Conservation (phyloP, 2,113 vertebrate species). For the Oxygymnocypris stewartii region DNA sequence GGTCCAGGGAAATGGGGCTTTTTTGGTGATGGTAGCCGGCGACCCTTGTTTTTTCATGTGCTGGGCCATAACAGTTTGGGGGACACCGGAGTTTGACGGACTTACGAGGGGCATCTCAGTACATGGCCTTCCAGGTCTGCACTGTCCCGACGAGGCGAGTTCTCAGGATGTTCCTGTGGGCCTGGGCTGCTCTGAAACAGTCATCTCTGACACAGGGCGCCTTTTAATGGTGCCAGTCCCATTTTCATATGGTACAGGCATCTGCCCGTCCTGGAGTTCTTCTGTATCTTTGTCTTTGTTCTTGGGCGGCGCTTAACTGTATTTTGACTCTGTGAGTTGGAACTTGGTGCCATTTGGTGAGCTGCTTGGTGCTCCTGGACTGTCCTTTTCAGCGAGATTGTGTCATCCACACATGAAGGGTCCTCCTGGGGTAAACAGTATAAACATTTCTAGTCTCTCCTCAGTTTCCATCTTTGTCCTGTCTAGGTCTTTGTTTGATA, state of each 20-base stretch:
- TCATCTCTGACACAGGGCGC: constrained; percentile 77
- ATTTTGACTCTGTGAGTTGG: constrained; percentile 89
- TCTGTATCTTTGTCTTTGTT: constrained; percentile 86
- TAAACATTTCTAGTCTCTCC: constrained; percentile 53
- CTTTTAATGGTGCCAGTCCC: constrained; percentile 82
- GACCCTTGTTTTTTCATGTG: constrained; percentile 80
- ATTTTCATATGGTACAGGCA: constrained; percentile 82
- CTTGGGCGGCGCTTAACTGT: constrained; percentile 92
- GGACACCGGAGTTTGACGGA: constrained; percentile 86
- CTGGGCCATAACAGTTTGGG: constrained; percentile 87
- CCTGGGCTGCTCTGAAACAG: constrained; percentile 63
- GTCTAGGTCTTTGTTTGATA: constrained; percentile 77
- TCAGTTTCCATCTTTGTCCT: constrained; percentile 61
- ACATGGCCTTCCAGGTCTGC: constrained; percentile 66
- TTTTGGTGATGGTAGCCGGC: constrained; percentile 76
- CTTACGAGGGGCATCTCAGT: constrained; percentile 74
- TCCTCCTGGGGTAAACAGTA: constrained; percentile 69
- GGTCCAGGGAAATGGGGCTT: constrained; percentile 85
- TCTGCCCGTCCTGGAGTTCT: constrained; percentile 65
- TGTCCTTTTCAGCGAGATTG: constrained; percentile 83
- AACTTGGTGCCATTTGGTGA: constrained; percentile 88
- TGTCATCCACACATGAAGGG: constrained; percentile 78
- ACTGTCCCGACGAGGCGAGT: constrained; percentile 69
- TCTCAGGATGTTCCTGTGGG: constrained; percentile 55
- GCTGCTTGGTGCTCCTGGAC: constrained; percentile 77